Conservation (phyloP, 92 coral and sea anemone species). For the Blastomussa wellsi region DNA sequence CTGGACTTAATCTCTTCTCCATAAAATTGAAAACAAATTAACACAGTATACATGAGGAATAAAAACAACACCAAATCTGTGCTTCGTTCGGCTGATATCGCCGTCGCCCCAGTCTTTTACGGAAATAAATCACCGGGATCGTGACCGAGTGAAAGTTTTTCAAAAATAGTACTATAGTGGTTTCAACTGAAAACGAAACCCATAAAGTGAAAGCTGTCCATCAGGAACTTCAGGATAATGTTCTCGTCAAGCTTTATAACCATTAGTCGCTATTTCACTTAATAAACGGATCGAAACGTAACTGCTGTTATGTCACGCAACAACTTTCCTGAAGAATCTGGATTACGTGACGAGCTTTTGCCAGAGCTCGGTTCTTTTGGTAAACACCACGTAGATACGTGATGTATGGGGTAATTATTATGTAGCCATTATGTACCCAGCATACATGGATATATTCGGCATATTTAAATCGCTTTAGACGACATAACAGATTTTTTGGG, state of each 20-base stretch:
- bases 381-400: too few species aligned
- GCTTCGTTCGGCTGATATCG: neutral
- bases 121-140: neutral
- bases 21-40: slow-evolving; percentile 1
- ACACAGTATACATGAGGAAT: neutral
- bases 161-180: neutral
- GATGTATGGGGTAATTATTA: too few species aligned
- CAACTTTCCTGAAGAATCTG: neutral
- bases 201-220: neutral
- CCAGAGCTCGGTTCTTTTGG: too few species aligned
- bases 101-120: slow-evolving; percentile 28
- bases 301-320: neutral
- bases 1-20: slow-evolving; percentile 21
- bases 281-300: neutral
- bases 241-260: neutral
- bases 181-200: neutral
- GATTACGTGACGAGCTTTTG: too few species aligned
- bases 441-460: too few species aligned
- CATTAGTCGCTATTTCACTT: neutral
- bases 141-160: neutral
- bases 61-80: neutral
- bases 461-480: too few species aligned
- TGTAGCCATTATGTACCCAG: too few species aligned
- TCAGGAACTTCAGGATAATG: neutral
- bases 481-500: too few species aligned